A percentile compares a stretch with the other conserved stretches of the same genome.
phyloP scores from a whole-genome alignment of 2,888 invertebrate genomes.

The Scaptomyza cyrtandrae region DNA sequence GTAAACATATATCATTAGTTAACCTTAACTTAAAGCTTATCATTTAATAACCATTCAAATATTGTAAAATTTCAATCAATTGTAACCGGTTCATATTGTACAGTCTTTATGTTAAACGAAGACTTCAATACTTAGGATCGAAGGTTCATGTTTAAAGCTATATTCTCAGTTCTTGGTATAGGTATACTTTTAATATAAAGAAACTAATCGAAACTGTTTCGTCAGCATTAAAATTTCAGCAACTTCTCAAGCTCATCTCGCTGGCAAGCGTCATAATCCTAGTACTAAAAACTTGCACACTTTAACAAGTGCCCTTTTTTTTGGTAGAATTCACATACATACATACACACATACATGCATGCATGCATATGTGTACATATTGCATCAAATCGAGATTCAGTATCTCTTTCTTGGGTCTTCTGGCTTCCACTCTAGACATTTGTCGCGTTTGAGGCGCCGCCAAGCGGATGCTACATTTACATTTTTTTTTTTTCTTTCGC shows the following conservation, averaged over 20 bases:
- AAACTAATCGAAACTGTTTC: no score
- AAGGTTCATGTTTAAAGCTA: not conserved
- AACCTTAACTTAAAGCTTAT: no score
- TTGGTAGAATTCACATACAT: not conserved
- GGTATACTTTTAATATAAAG: no score
- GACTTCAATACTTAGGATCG: no score
- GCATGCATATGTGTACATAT: slow-evolving; percentile 2
- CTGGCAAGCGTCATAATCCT: slow-evolving; percentile 13
- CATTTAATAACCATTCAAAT: no score
- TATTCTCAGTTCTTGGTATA: no score
- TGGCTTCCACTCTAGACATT: not conserved
- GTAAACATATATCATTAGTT: no score
- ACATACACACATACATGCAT: not conserved
- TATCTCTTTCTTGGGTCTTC: slow-evolving; percentile 10
- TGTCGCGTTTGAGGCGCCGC: slow-evolving; percentile 38
- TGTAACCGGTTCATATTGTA: no score
- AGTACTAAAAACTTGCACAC: slow-evolving; percentile 54
- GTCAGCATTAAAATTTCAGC: no score
- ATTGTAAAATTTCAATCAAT: no score
- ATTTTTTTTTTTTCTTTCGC: slow-evolving; percentile 40
- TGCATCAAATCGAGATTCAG: slow-evolving; percentile 44
- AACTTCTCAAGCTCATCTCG: slow-evolving; percentile 22
- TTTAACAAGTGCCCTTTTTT: slow-evolving; percentile 53
- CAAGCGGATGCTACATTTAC: slow-evolving; percentile 65
- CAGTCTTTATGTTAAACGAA: no score